Evolutionary conservation across 2,113 vertebrate genomes (phyloP).

Genomic region (Oceanodroma tethys): DNA sequence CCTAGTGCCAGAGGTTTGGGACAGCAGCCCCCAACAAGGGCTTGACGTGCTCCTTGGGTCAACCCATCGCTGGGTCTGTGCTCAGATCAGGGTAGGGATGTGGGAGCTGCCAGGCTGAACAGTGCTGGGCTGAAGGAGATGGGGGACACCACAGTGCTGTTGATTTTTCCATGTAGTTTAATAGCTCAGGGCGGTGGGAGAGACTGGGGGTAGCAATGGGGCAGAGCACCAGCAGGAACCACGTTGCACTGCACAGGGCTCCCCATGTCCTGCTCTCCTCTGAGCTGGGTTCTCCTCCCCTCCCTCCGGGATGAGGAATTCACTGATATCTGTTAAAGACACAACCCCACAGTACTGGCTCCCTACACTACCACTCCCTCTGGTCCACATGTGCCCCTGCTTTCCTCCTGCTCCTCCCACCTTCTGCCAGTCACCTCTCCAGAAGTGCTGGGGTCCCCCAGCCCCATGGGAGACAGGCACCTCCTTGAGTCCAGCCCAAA

Average conservation of each 20-base stretch:
- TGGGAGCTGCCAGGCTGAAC: neutral
- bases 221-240: neutral
- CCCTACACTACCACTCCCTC: neutral
- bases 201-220: neutral
- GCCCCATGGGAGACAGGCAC: neutral
- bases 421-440: neutral
- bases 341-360: neutral
- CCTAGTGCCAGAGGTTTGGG: neutral
- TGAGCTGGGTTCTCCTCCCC: neutral
- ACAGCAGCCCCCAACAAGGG: neutral
- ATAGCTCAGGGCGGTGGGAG: neutral
- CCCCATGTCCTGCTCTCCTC: neutral
- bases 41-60: neutral
- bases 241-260: neutral
- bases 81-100: neutral
- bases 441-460: neutral
- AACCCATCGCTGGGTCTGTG: neutral
- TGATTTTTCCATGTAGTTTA: neutral
- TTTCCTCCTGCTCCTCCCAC: neutral
- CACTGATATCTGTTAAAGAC: neutral
- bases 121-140: neutral
- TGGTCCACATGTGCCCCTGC: neutral
- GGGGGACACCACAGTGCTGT: neutral
- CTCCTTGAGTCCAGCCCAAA: neutral
- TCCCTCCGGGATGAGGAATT: neutral